Percentiles rank a stretch among this genome's conserved stretches.
These are phyloP conservation scores for Cactoblastis cactorum DNA, from an alignment of 2,888 invertebrate species.

Conservation along the genomic window DNA sequence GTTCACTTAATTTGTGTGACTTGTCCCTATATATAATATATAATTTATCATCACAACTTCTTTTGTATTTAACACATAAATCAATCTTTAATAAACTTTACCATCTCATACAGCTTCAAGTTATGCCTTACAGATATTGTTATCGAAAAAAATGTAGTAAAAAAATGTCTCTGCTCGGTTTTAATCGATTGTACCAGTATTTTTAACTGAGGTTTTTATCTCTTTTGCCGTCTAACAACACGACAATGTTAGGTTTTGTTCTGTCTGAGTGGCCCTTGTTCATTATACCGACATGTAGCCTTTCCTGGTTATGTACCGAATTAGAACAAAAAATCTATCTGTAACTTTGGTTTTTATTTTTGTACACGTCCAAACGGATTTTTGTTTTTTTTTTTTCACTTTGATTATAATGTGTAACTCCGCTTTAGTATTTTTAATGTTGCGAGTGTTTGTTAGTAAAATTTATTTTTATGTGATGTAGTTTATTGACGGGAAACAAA, in stretches of 20 bases:
- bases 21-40: too few species aligned
- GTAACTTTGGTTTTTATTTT: constrained; percentile 4
- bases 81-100: not conserved
- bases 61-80: too few species aligned
- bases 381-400: not conserved
- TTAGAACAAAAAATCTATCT: not conserved
- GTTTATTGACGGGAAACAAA: too few species aligned
- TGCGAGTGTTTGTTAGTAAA: not conserved
- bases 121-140: not conserved
- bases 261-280: constrained; percentile 16
- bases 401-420: too few species aligned
- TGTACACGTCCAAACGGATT: not conserved
- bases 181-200: constrained; percentile 25
- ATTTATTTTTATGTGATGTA: not conserved
- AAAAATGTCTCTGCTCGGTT: constrained; percentile 7
- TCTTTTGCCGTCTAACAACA: constrained; percentile 23
- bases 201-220: constrained; percentile 23
- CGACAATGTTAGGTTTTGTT: constrained; percentile 19
- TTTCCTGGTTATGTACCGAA: constrained; percentile 5
- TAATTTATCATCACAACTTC: too few species aligned
- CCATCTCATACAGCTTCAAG: not conserved
- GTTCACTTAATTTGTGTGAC: too few species aligned
- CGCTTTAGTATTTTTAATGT: too few species aligned
- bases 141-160: not conserved
- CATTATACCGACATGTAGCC: constrained; percentile 8